phyloP scores from a whole-genome alignment of 2,888 invertebrate genomes.

The Caradrina clavipalpis region DNA sequence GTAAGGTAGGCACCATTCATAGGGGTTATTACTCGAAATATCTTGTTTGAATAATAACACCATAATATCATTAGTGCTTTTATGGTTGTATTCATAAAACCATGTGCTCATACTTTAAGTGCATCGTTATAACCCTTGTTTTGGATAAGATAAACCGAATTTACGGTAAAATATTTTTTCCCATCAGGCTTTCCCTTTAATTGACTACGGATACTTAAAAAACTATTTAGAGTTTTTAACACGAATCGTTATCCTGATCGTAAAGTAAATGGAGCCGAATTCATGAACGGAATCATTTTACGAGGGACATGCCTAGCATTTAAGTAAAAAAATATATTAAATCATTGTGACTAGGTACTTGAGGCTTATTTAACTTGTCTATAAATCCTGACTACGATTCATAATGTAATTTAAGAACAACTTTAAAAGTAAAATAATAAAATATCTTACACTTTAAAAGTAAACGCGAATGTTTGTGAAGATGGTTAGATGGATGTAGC shows the following conservation, averaged over 20 bases:
- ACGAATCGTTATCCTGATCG: conserved; percentile 75
- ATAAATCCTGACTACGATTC: conserved; percentile 41
- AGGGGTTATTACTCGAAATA: conserved; percentile 64
- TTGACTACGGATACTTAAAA: conserved; percentile 79
- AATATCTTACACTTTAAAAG: too few relatives aligned
- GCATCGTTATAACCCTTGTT: conserved; percentile 75
- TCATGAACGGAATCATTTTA: conserved; percentile 63
- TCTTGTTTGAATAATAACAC: conserved; percentile 77
- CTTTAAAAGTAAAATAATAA: too few relatives aligned
- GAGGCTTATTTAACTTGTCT: conserved; percentile 39
- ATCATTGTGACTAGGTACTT: conserved; percentile 52
- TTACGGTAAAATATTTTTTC: conserved; percentile 73
- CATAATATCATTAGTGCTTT: conserved; percentile 76
- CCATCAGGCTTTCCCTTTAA: conserved; percentile 80
- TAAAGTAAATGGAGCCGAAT: conserved; percentile 75
- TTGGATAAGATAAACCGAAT: conserved; percentile 78
- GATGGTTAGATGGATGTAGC: too few relatives aligned
- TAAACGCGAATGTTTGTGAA: too few relatives aligned
- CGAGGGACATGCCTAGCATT: conserved; percentile 52
- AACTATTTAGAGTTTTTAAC: conserved; percentile 76
- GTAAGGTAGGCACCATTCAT: conserved; percentile 58
- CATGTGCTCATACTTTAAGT: conserved; percentile 71
- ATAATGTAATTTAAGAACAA: not conserved
- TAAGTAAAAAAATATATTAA: conserved; percentile 59
- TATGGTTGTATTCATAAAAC: conserved; percentile 75